Base-by-base conservation (phyloP, 2,888 invertebrate species). In the Agrochola lota region DNA sequence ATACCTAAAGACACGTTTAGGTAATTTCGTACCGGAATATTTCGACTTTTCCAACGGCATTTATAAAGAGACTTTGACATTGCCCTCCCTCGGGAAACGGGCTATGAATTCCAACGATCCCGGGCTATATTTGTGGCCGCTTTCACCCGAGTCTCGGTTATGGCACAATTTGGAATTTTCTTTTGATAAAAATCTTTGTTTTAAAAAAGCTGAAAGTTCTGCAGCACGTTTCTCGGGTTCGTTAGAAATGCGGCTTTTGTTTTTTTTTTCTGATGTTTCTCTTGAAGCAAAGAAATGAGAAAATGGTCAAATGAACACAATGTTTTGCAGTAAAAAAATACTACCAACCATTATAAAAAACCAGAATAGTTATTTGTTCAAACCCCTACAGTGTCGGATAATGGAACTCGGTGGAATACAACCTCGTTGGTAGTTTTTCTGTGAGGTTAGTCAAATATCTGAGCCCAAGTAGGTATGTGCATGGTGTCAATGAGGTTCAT, bases 51-150 rank as follows among this genome's bases (percentile, higher is more conserved):
- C 49, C 83, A 83, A 43, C 74, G 46, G 76, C 57, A 59, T 75
- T 81, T 74, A 77, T 73, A 86, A 79, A 86, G 63, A 80, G 80
- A 73, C 80, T 86, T 83, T 86, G 83, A 84, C 83, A 75, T 77
- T 46, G 68, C 68, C 59, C 69, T 81, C 88, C 74, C 85, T 40
- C 49, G 85, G 85, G 87, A 88, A 88, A 86, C 83, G 74, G 79
- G 85, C 82, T 68, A 78, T 88, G 87, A 88, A 89, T 88, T 82
- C 76, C 64, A 86, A 88, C 77, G 87, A 89, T 82, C 66, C 70
- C 59, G 12, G 23, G 64, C 60, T 74, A 30, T 83, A 85, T 86
- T 87, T 83, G 79, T 59, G 78, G 79, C 67, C 35, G 69, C 64
- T 78, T 79, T 83, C 66, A 83, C 35, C 62, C 49, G 71, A 64